These are phyloP conservation scores for Brachionus angularis DNA, from an alignment of 1,140 invertebrate genomes.

Conservation along the genomic window DNA sequence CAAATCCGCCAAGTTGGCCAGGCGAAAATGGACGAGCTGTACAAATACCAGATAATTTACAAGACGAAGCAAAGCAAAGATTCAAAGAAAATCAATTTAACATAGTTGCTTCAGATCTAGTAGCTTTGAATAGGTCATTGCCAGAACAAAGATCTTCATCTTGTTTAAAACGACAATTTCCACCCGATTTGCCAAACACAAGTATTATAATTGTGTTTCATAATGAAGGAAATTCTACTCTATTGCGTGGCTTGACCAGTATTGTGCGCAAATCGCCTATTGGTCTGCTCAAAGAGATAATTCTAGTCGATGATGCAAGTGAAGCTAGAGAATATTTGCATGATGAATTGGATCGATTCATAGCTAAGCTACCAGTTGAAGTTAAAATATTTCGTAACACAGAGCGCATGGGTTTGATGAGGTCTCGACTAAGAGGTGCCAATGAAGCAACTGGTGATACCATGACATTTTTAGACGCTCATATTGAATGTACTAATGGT, in stretches of 20 bases:
- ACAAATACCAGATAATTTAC: slow-evolving; percentile 3
- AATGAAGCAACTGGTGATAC: slow-evolving; percentile 85
- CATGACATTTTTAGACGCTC: slow-evolving; percentile 91
- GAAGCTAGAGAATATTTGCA: slow-evolving; percentile 43
- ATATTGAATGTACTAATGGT: slow-evolving; percentile 93
- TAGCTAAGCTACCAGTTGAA: slow-evolving; percentile 71
- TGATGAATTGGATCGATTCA: slow-evolving; percentile 70
- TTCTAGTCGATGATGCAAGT: slow-evolving; percentile 90
- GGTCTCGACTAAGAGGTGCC: slow-evolving; percentile 60
- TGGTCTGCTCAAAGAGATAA: slow-evolving; percentile 80
- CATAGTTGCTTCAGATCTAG: slow-evolving; percentile 91
- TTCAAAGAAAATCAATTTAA: slow-evolving; percentile 82
- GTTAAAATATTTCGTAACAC: slow-evolving; percentile 30
- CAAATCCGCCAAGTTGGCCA: slow-evolving; percentile 43
- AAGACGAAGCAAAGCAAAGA: slow-evolving; percentile 30
- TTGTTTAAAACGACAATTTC: slow-evolving; percentile 51
- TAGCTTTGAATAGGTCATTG: slow-evolving; percentile 88
- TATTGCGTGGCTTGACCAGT: slow-evolving; percentile 90
- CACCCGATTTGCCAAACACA: slow-evolving; percentile 60
- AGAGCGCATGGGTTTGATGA: slow-evolving; percentile 40
- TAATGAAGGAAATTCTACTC: slow-evolving; percentile 94
- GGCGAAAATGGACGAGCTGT: slow-evolving; percentile 38
- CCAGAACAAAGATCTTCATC: slow-evolving; percentile 82
- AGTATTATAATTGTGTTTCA: slow-evolving; percentile 95
- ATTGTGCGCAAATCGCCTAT: slow-evolving; percentile 85